A percentile compares a stretch with the other conserved stretches of the same genome.
Evolutionary conservation across 53 echinoderm and acorn worm species (phyloP).

Genomic region (Temnopleurus reevesii): DNA sequence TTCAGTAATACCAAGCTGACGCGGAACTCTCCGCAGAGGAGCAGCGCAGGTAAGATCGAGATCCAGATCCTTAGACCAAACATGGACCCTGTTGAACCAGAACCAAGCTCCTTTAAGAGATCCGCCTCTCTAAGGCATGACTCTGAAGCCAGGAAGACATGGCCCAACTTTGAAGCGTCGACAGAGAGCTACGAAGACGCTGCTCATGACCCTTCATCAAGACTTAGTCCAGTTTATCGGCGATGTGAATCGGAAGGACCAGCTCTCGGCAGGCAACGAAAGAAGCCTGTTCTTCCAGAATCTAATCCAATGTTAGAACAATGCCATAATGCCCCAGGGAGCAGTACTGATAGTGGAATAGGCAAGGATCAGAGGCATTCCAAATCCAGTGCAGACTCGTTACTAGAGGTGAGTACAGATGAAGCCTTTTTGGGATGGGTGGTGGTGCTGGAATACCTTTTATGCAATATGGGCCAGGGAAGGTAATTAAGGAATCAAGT

Average conservation of each 20-base stretch:
- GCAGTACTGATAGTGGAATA: slow-evolving; percentile 82
- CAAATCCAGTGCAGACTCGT: slow-evolving; percentile 65
- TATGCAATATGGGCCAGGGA: no score
- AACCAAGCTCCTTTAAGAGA: background rate
- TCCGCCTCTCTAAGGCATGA: slow-evolving; percentile 61
- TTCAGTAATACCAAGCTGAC: slow-evolving; percentile 34
- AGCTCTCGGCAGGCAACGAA: slow-evolving; percentile 54
- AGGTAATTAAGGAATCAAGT: no score
- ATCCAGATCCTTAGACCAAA: slow-evolving; percentile 50
- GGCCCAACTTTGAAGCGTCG: slow-evolving; percentile 57
- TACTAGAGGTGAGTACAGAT: slow-evolving; percentile 66
- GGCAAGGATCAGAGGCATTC: slow-evolving; percentile 71
- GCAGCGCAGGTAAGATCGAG: slow-evolving; percentile 52
- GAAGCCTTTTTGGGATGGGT: no score
- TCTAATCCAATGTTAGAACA: slow-evolving; percentile 57
- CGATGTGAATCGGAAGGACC: slow-evolving; percentile 56
- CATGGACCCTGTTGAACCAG: background rate
- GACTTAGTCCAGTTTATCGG: slow-evolving; percentile 48
- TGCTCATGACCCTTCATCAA: background rate
- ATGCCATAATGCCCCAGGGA: slow-evolving; percentile 65
- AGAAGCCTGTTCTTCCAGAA: slow-evolving; percentile 62
- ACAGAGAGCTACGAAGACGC: background rate
- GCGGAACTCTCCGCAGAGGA: slow-evolving; percentile 39
- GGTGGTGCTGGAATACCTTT: no score
- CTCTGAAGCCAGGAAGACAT: slow-evolving; percentile 57